Percentiles rank a stretch among this genome's conserved stretches.
These are phyloP conservation scores for Tiaroga cobitis DNA, from an alignment of 2,797 vertebrate genomes.

Conservation along the genomic window DNA sequence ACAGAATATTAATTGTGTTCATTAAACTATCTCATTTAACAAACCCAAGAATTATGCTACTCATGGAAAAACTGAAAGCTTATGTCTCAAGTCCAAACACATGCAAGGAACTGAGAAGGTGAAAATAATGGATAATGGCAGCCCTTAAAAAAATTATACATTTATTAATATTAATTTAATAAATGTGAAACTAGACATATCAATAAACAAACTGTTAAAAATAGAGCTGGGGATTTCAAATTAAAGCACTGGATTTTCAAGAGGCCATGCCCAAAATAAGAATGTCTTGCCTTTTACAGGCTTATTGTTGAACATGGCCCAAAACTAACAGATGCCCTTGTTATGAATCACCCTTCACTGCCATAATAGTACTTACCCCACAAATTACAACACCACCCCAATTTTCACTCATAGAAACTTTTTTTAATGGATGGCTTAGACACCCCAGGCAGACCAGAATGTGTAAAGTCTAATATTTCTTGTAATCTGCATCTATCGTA, in stretches of 20 bases:
- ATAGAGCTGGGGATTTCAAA: neutral
- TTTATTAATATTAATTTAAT: neutral
- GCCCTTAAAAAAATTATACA: neutral
- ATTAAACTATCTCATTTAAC: neutral
- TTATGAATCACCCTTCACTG: neutral
- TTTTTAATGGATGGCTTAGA: neutral
- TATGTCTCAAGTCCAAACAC: neutral
- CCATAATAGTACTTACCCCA: neutral
- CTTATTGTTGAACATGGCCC: conserved; percentile 5
- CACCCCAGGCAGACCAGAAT: neutral
- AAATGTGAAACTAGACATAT: neutral
- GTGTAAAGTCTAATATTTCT: too few relatives aligned
- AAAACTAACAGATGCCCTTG: conserved; percentile 29
- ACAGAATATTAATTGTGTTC: neutral
- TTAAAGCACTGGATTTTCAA: neutral
- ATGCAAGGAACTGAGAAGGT: neutral
- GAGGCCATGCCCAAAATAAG: conserved; percentile 27
- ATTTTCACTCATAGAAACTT: neutral
- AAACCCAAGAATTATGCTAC: neutral
- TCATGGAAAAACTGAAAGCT: neutral
- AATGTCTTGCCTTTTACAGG: neutral
- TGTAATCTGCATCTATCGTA: neutral
- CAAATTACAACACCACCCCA: neutral
- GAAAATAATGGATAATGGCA: neutral
- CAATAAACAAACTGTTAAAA: neutral